A percentile compares a stretch with the other conserved stretches of the same genome.
Evolutionary conservation across 2,888 invertebrate genomes (phyloP).

Genomic region (Subacronicta megacephala): DNA sequence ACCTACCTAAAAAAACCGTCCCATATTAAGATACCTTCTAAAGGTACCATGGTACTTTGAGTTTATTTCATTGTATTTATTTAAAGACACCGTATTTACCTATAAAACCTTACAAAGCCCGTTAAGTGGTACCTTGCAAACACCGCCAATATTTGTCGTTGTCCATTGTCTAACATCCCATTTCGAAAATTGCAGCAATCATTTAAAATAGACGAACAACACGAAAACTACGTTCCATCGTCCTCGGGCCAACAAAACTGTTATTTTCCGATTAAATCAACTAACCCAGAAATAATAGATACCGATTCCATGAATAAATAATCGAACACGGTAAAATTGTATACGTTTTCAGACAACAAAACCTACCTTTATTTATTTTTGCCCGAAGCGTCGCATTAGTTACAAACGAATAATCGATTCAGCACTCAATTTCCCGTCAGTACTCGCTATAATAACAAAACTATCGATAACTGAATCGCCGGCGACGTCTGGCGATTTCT

Average conservation of each 20-base stretch:
- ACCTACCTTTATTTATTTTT: conserved; percentile 66
- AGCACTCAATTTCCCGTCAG: conserved; percentile 75
- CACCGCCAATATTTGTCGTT: conserved; percentile 46
- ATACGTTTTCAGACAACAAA: conserved; percentile 58
- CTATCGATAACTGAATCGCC: conserved; percentile 77
- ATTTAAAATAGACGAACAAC: conserved; percentile 32
- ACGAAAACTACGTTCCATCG: conserved; percentile 23
- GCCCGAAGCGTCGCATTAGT: conserved; percentile 73
- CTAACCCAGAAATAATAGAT: conserved; percentile 50
- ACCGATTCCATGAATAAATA: conserved; percentile 54
- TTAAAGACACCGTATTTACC: no score
- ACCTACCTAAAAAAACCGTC: no score
- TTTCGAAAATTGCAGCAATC: conserved; percentile 51
- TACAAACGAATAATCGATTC: conserved; percentile 78
- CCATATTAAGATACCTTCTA: no score
- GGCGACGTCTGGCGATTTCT: conserved; percentile 73
- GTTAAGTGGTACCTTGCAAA: conserved; percentile 38
- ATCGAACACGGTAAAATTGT: conserved; percentile 56
- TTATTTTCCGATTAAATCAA: conserved; percentile 51
- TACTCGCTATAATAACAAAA: conserved; percentile 76
- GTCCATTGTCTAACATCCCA: conserved; percentile 49
- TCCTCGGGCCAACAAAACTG: conserved; percentile 45
- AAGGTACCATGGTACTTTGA: no score
- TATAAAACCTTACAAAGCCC: conserved; percentile 28
- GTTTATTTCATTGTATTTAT: no score